Evolutionary conservation across 2,113 vertebrate genomes (phyloP).

Genomic region (Vanacampus margaritifer): DNA sequence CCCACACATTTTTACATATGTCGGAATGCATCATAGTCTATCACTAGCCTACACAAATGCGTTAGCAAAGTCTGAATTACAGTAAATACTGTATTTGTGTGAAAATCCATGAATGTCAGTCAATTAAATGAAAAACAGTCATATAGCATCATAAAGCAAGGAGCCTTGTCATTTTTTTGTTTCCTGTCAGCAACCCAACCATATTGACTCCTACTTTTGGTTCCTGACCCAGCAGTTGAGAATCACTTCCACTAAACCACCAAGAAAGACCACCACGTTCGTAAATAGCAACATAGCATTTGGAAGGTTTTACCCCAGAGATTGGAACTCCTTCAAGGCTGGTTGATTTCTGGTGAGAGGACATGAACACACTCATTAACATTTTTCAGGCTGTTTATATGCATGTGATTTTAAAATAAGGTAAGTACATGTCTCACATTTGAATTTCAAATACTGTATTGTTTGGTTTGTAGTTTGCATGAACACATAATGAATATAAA

Average conservation of each 20-base stretch:
- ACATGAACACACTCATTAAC: constrained; percentile 21
- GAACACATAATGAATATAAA: not conserved
- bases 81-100: too few relatives aligned
- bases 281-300: not conserved
- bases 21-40: too few relatives aligned
- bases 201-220: too few relatives aligned
- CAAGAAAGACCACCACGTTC: not conserved
- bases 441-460: not conserved
- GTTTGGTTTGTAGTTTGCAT: not conserved
- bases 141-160: too few relatives aligned
- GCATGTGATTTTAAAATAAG: not conserved
- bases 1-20: too few relatives aligned
- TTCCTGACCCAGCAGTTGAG: not conserved
- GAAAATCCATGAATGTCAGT: too few relatives aligned
- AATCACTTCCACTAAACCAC: not conserved
- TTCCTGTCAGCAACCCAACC: too few relatives aligned
- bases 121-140: too few relatives aligned
- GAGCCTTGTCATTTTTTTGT: too few relatives aligned
- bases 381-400: not conserved
- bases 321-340: constrained; percentile 88
- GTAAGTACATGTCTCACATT: not conserved
- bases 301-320: constrained; percentile 84
- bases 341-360: constrained; percentile 78
- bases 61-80: too few relatives aligned
- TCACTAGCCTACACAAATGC: too few relatives aligned